Percentiles rank a stretch among this genome's conserved stretches.
phyloP scores from a whole-genome alignment of 2,888 invertebrate genomes.

The Andricus curvator region DNA sequence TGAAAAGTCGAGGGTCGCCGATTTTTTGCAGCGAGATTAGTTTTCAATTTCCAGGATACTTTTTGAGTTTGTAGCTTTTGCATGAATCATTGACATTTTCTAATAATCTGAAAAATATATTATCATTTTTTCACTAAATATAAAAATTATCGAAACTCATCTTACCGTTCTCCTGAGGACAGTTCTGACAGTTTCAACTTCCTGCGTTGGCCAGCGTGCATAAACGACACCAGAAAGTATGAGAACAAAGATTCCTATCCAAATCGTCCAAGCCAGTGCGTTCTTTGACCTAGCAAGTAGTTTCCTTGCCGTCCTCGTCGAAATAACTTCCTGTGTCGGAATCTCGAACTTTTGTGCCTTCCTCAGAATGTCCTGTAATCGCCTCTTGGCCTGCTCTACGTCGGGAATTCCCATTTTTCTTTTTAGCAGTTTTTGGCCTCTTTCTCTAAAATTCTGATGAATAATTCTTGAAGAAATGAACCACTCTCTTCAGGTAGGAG shows the following conservation, averaged over 20 bases:
- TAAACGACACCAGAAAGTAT: slow-evolving; percentile 67
- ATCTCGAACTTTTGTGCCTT: slow-evolving; percentile 70
- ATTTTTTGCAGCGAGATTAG: too few species aligned
- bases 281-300: slow-evolving; percentile 69
- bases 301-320: slow-evolving; percentile 69
- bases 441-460: background rate
- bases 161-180: slow-evolving; percentile 73
- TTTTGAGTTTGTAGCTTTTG: too few species aligned
- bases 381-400: slow-evolving; percentile 69
- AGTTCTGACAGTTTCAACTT: slow-evolving; percentile 72
- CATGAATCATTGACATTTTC: too few species aligned
- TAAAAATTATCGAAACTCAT: background rate
- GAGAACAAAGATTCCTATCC: slow-evolving; percentile 66
- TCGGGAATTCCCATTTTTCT: slow-evolving; percentile 67
- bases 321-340: slow-evolving; percentile 67
- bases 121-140: too few species aligned
- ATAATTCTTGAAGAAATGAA: slow-evolving; percentile 14
- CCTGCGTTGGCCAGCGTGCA: slow-evolving; percentile 72
- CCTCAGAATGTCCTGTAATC: slow-evolving; percentile 69
- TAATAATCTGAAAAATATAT: too few species aligned
- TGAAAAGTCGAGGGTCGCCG: too few species aligned
- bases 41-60: too few species aligned
- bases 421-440: slow-evolving; percentile 4
- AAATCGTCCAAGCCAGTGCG: slow-evolving; percentile 66
- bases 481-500: slow-evolving; percentile 45